Conservation (phyloP, 2,113 vertebrate genomes). For the Paramormyrops kingsleyae region DNA sequence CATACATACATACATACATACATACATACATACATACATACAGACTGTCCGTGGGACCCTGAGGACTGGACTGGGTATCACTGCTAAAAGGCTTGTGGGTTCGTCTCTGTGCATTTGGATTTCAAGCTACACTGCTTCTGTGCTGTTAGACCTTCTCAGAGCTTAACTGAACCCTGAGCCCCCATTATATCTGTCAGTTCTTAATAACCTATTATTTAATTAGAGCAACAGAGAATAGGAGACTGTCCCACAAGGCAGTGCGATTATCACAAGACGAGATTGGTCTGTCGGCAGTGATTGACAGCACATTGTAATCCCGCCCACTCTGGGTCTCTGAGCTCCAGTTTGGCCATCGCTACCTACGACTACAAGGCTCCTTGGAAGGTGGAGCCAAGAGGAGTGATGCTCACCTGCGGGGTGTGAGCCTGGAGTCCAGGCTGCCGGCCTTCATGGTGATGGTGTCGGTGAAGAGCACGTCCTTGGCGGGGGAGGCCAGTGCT, state of each 20-base stretch:
- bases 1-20: too few species aligned
- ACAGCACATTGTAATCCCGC: neutral
- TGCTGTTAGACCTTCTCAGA: neutral
- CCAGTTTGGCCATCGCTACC: neutral
- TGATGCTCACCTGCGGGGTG: constrained; percentile 76
- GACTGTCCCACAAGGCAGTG: neutral
- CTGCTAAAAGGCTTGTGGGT: neutral
- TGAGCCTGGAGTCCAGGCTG: constrained; percentile 92
- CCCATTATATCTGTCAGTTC: neutral
- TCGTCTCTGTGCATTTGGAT: neutral
- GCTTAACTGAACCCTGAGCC: neutral
- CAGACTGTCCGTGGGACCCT: neutral
- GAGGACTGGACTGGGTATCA: neutral
- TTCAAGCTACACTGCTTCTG: neutral
- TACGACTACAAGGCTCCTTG: neutral
- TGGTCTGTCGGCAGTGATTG: neutral
- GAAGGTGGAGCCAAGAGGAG: neutral
- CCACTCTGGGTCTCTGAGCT: neutral
- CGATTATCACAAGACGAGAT: neutral
- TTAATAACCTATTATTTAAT: neutral
- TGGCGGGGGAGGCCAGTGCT: constrained; percentile 89
- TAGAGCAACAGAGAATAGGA: neutral
- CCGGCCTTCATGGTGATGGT: constrained; percentile 97
- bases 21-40: neutral
- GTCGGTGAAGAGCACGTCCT: constrained; percentile 95